A percentile compares a stretch with the other conserved stretches of the same genome.
These are phyloP conservation scores for Siderastrea siderea DNA, from an alignment of 92 coral and sea anemone genomes.

Conservation along the genomic window DNA sequence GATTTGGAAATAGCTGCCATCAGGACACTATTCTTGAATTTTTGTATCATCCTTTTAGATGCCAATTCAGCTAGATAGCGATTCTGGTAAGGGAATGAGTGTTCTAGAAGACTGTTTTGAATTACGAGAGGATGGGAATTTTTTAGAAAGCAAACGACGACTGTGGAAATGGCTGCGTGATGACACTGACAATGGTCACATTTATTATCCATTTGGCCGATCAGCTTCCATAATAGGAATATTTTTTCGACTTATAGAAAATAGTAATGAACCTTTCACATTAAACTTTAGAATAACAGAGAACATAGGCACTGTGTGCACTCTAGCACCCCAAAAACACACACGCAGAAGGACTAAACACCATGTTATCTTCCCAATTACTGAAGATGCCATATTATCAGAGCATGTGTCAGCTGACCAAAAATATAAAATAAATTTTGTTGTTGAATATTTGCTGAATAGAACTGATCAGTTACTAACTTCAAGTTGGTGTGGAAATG, in stretches of 20 bases:
- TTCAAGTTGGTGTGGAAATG: conserved; percentile 32
- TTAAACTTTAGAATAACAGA: too few species aligned
- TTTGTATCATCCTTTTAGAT: conserved; percentile 47
- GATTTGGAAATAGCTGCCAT: conserved; percentile 64
- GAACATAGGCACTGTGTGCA: not conserved
- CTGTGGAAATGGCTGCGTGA: conserved; percentile 73
- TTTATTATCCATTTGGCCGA: conserved; percentile 45
- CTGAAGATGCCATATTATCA: conserved; percentile 31
- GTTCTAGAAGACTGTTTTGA: conserved; percentile 8
- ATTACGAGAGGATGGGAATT: conserved; percentile 37
- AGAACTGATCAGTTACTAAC: conserved; percentile 14
- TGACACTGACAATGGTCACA: conserved; percentile 51
- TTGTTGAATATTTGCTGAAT: conserved; percentile 15
- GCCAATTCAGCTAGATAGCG: not conserved
- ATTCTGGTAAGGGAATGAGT: not conserved
- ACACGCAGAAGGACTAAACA: not conserved
- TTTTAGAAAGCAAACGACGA: conserved; percentile 48
- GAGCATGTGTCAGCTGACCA: conserved; percentile 25
- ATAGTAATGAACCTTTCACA: too few species aligned
- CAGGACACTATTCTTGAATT: conserved; percentile 70
- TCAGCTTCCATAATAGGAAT: conserved; percentile 11
- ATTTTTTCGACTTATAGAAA: too few species aligned
- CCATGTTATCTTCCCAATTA: conserved; percentile 34
- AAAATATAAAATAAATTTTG: not conserved
- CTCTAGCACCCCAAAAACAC: not conserved